Evolutionary conservation across 2,113 vertebrate genomes (phyloP).

Genomic region (Takifugu flavidus): DNA sequence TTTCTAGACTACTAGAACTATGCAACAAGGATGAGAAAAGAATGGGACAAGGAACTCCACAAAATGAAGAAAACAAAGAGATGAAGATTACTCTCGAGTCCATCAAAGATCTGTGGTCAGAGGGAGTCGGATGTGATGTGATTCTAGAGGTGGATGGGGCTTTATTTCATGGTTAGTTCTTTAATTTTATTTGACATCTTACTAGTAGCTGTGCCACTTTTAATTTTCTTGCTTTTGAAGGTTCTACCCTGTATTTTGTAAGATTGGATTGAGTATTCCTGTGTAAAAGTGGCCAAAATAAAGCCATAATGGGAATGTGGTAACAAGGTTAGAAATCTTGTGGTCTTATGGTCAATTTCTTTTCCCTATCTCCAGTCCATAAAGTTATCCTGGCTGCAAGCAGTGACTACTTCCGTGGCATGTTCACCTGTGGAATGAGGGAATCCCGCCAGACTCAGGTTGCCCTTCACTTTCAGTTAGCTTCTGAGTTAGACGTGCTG

Average conservation of each 20-base stretch:
- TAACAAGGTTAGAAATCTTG: too few relatives aligned
- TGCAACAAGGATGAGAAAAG: slow-evolving; percentile 38
- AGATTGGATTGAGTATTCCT: too few relatives aligned
- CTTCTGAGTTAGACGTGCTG: slow-evolving; percentile 76
- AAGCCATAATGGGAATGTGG: too few relatives aligned
- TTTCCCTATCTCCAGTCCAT: slow-evolving; percentile 74
- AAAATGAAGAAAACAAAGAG: slow-evolving; percentile 5
- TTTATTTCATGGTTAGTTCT: slow-evolving; percentile 68
- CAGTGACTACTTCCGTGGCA: slow-evolving; percentile 88
- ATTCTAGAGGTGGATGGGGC: slow-evolving; percentile 73
- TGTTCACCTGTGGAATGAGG: slow-evolving; percentile 88
- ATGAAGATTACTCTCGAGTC: slow-evolving; percentile 65
- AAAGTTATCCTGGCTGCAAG: slow-evolving; percentile 82
- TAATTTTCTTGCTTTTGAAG: background rate
- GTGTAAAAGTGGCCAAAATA: too few relatives aligned
- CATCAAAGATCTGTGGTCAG: slow-evolving; percentile 68
- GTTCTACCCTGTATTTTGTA: too few relatives aligned
- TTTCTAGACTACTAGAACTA: slow-evolving; percentile 63
- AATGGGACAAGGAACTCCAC: background rate
- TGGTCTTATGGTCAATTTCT: background rate
- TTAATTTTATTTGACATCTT: background rate
- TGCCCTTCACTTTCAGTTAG: slow-evolving; percentile 62
- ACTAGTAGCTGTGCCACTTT: background rate
- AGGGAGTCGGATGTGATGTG: slow-evolving; percentile 81
- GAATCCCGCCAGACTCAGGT: slow-evolving; percentile 75